These are phyloP conservation scores for Dione vanillae DNA, from an alignment of 2,888 invertebrate genomes.

Conservation along the genomic window DNA sequence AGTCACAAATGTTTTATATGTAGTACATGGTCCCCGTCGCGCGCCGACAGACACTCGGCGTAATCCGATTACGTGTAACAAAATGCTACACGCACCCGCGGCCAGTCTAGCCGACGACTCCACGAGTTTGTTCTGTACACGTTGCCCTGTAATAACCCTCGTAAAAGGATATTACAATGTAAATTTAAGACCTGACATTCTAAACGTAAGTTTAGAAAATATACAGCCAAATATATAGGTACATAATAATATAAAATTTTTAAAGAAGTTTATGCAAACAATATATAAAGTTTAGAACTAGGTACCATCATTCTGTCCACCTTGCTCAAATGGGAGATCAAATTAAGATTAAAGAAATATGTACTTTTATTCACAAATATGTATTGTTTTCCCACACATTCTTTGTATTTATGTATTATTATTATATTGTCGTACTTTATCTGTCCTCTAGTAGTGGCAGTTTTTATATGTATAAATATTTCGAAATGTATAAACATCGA, in stretches of 20 bases:
- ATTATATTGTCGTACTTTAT: no score
- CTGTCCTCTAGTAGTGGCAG: no score
- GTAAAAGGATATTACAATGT: conserved; percentile 37
- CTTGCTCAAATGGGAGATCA: no score
- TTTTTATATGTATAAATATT: no score
- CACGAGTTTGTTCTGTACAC: conserved; percentile 58
- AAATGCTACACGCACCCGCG: conserved; percentile 72
- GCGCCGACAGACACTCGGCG: conserved; percentile 66
- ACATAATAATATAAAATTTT: neutral
- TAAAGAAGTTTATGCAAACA: no score
- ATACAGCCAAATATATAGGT: neutral
- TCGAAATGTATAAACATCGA: no score
- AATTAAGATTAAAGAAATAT: no score
- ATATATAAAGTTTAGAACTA: no score
- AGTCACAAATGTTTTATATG: conserved; percentile 62
- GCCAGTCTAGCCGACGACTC: conserved; percentile 47
- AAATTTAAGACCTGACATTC: conserved; percentile 3
- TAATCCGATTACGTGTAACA: conserved; percentile 82
- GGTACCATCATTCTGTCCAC: no score
- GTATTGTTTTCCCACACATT: no score
- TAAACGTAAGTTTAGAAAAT: neutral
- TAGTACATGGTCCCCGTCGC: conserved; percentile 65
- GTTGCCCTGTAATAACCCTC: conserved; percentile 54
- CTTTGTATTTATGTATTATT: no score
- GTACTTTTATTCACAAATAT: no score